Conservation (phyloP, 2,113 vertebrate genomes). For the Burhinus oedicnemus region DNA sequence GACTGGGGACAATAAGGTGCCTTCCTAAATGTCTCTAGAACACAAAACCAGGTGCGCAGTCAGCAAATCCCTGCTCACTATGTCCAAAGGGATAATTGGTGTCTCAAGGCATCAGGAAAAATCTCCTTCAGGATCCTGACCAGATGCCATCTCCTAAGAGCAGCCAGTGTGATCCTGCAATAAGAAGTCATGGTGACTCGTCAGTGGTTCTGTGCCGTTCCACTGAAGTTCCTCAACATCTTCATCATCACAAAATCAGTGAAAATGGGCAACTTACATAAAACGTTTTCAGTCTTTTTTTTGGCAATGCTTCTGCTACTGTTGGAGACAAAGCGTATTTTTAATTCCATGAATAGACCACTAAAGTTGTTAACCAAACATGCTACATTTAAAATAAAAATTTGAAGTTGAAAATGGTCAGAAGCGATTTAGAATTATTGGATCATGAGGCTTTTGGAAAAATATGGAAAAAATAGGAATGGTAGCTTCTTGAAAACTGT, state of each 20-base stretch:
- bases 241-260: neutral
- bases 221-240: neutral
- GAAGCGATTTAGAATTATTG: neutral
- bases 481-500: neutral
- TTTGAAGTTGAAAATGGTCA: neutral
- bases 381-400: neutral
- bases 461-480: neutral
- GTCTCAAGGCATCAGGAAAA: neutral
- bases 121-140: neutral
- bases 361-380: neutral
- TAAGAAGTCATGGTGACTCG: neutral
- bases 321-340: neutral
- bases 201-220: neutral
- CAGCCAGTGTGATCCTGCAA: neutral
- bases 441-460: neutral
- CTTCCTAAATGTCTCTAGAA: neutral
- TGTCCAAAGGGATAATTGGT: neutral
- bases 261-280: neutral
- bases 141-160: neutral
- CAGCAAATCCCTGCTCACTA: neutral
- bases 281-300: neutral
- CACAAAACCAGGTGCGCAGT: neutral
- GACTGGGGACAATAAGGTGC: neutral
- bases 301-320: neutral
- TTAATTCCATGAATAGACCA: neutral